Base-by-base conservation (phyloP, 2,888 invertebrate species). In the Serripes groenlandicus region DNA sequence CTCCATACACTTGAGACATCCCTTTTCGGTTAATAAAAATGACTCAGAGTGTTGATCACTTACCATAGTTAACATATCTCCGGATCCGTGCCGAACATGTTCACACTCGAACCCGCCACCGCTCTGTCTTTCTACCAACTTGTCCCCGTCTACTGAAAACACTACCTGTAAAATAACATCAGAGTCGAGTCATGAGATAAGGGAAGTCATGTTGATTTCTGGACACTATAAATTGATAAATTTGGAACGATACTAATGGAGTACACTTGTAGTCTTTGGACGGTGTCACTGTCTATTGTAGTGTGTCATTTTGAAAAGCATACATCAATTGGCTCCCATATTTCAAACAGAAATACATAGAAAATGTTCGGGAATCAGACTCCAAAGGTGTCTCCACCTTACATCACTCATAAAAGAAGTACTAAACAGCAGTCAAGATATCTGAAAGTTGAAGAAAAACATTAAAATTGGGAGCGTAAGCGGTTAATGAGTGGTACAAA, bases 71-170 rank as follows among this genome's bases (percentile, higher is more conserved):
- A 91, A 71, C 34, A 73, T 77, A 74, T 88, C 82, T 15, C 91
- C 90, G 18, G 76, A 60, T 1, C 83, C 89, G 7, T 80, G 83
- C 30, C 92, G 74, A 1, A 86, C 81, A 73, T 90, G 91, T 7
- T 71, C 77, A 28, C 90, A 89, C 58, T 88, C 87, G 74, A 92
- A 91, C 0, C 89, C 90, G 32, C 88, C 85, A 21, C 92, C 92
- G 54, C 70, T 88, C 70, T 91, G 91, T 35, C 79, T 85, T 69
- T 91, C 91, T n/a, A 91, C 85, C 9, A 91, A 71, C 23, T 83
- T 83, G 68, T 89, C 89, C 0, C 91, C 90, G 28, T 91, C 91
- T 34, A 89, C 68, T 9, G 86, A 66, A 35, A 90, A 90, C 4
- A 82, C 81, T 7, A 90, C 89, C 92, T 91, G 71, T 15, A 66